Evolutionary conservation across 2,113 vertebrate species (phyloP).

Genomic region (Pyxicephalus adspersus): DNA sequence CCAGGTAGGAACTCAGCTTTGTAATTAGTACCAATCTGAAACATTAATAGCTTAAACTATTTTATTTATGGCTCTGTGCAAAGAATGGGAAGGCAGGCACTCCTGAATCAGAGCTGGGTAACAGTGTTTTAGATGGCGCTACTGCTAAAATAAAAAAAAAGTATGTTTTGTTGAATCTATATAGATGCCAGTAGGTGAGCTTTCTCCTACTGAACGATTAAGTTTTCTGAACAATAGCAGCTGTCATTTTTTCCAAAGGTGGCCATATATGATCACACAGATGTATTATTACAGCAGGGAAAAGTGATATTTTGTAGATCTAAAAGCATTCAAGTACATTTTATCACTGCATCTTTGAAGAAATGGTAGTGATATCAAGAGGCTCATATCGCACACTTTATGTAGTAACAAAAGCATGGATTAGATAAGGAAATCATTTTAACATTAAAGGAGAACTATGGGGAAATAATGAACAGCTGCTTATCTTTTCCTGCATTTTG

Average conservation of each 20-base stretch:
- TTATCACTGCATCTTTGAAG: slow-evolving; percentile 28
- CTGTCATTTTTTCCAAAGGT: slow-evolving; percentile 9
- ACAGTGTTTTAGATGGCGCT: neutral
- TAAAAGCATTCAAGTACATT: slow-evolving; percentile 22
- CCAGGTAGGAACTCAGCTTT: too few species aligned
- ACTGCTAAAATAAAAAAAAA: neutral
- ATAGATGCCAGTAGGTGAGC: neutral
- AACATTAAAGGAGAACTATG: neutral
- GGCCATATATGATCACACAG: slow-evolving; percentile 14
- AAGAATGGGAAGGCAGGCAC: too few species aligned
- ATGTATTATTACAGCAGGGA: slow-evolving; percentile 11
- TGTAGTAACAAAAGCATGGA: neutral
- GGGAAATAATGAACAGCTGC: too few species aligned
- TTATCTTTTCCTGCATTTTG: too few species aligned
- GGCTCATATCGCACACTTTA: slow-evolving; percentile 7
- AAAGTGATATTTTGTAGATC: slow-evolving; percentile 14
- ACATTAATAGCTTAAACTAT: too few species aligned
- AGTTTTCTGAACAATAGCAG: slow-evolving; percentile 4
- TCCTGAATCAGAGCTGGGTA: too few species aligned
- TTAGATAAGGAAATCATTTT: neutral
- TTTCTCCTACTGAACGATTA: neutral
- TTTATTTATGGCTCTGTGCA: too few species aligned
- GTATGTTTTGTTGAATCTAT: neutral
- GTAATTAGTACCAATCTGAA: too few species aligned
- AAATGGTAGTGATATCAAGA: slow-evolving; percentile 6